phyloP scores from a whole-genome alignment of 1,140 invertebrate genomes.

The Periplaneta americana region DNA sequence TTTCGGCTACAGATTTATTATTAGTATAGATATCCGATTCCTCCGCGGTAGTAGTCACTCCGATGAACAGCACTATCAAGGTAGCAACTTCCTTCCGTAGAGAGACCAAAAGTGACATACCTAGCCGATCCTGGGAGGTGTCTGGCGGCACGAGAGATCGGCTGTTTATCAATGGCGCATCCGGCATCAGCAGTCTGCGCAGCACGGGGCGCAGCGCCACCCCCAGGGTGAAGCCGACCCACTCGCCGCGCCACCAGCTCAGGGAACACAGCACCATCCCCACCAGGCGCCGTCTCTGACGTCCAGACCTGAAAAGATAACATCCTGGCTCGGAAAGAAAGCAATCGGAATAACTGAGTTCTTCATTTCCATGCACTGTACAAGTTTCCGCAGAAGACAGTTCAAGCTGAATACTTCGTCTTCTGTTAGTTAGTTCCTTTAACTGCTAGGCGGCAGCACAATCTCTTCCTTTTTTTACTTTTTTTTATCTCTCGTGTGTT shows the following conservation, averaged over 20 bases:
- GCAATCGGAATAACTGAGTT: too few relatives aligned
- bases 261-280: constrained; percentile 51
- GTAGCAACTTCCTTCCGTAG: neutral
- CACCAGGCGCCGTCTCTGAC: neutral
- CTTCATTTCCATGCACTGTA: too few relatives aligned
- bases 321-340: too few relatives aligned
- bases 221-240: constrained; percentile 52
- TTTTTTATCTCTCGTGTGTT: too few relatives aligned
- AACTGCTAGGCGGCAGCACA: constrained; percentile 25
- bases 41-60: too few relatives aligned
- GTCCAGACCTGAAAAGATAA: neutral
- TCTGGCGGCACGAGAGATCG: neutral
- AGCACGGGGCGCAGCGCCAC: constrained; percentile 40
- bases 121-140: neutral
- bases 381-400: too few relatives aligned
- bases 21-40: too few relatives aligned
- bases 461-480: too few relatives aligned
- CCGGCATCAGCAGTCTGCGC: constrained; percentile 23
- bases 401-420: too few relatives aligned
- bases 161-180: constrained; percentile 27
- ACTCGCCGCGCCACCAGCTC: constrained; percentile 53
- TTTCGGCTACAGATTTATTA: too few relatives aligned
- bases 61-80: too few relatives aligned
- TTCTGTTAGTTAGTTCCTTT: too few relatives aligned
- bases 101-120: neutral